Conservation (phyloP, 2,888 invertebrate species). For the Gonocerus acuteangulatus region DNA sequence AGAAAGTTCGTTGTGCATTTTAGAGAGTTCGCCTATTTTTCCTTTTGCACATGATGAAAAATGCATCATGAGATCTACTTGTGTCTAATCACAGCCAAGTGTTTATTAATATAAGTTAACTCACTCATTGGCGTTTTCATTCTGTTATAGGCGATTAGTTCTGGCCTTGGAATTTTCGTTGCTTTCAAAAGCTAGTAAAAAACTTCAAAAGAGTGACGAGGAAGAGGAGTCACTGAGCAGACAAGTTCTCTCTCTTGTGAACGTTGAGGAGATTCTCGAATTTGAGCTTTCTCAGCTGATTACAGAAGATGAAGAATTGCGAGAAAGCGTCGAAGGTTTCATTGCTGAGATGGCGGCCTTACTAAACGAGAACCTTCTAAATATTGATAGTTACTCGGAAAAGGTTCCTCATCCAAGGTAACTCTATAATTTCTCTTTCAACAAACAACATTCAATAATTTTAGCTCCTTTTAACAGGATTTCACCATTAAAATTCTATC, state of each 20-base stretch:
- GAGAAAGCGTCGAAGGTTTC: slow-evolving; percentile 13
- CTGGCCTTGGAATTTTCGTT: slow-evolving; percentile 8
- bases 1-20: no score
- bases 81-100: no score
- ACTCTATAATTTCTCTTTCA: background rate
- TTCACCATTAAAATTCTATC: no score
- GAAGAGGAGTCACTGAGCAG: slow-evolving; percentile 24
- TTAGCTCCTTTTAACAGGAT: no score
- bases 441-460: no score
- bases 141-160: slow-evolving; percentile 19
- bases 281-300: slow-evolving; percentile 33
- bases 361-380: slow-evolving; percentile 25
- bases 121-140: no score
- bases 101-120: no score
- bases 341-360: slow-evolving; percentile 18
- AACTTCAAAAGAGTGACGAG: background rate
- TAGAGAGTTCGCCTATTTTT: no score
- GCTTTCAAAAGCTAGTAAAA: background rate
- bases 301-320: slow-evolving; percentile 26
- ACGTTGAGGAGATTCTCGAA: slow-evolving; percentile 25
- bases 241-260: slow-evolving; percentile 23
- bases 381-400: background rate
- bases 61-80: no score
- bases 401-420: slow-evolving; percentile 13
- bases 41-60: no score